Evolutionary conservation across 1,140 invertebrate species (phyloP).

Genomic region (Dreissena rostriformis): DNA sequence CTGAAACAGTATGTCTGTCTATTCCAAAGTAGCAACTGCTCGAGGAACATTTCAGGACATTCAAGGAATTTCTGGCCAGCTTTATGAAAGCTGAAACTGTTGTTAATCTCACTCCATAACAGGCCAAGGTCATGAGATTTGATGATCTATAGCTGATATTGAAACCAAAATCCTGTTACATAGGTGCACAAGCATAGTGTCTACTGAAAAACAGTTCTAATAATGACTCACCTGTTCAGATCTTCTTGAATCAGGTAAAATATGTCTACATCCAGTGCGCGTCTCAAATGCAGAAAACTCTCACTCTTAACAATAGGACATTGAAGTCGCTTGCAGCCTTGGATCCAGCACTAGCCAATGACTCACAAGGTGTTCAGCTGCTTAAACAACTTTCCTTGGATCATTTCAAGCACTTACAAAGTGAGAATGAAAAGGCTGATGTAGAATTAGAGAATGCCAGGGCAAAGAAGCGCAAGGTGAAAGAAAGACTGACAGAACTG

Average conservation of each 20-base stretch:
- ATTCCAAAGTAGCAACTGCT: constrained; percentile 17
- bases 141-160: neutral
- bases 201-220: constrained; percentile 8
- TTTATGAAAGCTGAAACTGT: constrained; percentile 26
- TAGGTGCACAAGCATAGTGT: neutral
- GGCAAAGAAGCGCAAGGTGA: constrained; percentile 12
- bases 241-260: constrained; percentile 5
- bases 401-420: constrained; percentile 28
- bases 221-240: constrained; percentile 1
- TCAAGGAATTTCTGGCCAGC: neutral
- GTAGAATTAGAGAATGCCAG: constrained; percentile 1
- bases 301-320: constrained; percentile 34
- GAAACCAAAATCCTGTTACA: constrained; percentile 2
- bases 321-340: constrained; percentile 25
- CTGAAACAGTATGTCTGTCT: constrained; percentile 19
- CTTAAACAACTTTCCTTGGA: neutral
- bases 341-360: neutral
- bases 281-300: constrained; percentile 30
- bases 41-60: neutral
- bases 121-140: neutral
- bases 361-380: constrained; percentile 18
- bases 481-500: constrained; percentile 12
- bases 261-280: constrained; percentile 35
- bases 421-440: constrained; percentile 25
- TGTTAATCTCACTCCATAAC: constrained; percentile 14